Conservation (phyloP, 2,113 vertebrate genomes). For the Malurus cyaneus region DNA sequence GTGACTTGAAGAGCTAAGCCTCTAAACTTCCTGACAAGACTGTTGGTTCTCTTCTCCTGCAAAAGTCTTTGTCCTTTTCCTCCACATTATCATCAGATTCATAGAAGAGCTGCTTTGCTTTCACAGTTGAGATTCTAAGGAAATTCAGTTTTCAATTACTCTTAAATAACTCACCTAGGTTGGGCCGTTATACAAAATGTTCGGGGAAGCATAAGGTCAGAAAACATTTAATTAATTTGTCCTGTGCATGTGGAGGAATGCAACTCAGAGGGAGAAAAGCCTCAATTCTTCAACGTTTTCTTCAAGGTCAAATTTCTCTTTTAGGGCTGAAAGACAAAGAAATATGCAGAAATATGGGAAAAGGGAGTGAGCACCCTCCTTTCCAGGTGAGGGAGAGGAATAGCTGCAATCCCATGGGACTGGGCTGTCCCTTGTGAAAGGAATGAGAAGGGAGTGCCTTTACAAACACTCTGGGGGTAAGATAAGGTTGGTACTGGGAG, state of each 20-base stretch:
- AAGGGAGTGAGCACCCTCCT: accelerated
- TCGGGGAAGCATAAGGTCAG: neutral
- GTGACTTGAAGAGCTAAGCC: neutral
- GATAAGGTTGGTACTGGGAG: no score
- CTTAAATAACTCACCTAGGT: neutral
- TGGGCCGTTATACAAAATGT: neutral
- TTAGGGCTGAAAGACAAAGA: neutral
- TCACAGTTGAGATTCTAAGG: neutral
- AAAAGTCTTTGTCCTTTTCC: neutral
- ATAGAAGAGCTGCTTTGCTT: neutral
- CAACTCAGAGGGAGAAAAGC: neutral
- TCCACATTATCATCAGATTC: neutral
- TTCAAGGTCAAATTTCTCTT: neutral
- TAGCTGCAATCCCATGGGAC: neutral
- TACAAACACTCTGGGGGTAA: no score
- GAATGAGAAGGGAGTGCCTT: no score
- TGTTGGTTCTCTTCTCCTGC: neutral
- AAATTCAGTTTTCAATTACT: neutral
- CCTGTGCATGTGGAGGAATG: neutral
- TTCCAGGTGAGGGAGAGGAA: neutral
- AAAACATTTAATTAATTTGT: neutral
- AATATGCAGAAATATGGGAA: neutral
- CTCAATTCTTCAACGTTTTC: neutral
- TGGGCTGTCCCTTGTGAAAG: neutral
- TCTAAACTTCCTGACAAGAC: neutral